phyloP scores from a whole-genome alignment of 1,140 invertebrate genomes.

The Plectrocnemia conspersa region DNA sequence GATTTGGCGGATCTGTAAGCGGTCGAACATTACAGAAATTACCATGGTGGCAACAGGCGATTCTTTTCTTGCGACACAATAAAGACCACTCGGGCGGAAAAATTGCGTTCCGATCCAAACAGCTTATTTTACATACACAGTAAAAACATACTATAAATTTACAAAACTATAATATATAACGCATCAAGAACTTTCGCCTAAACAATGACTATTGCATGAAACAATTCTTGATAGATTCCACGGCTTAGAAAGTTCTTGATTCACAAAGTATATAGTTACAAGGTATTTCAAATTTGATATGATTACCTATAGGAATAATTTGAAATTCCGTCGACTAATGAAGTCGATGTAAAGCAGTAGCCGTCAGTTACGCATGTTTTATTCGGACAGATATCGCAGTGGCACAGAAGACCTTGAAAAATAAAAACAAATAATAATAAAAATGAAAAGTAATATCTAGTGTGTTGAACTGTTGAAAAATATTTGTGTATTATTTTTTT shows the following conservation, averaged over 20 bases:
- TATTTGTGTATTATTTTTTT: no score
- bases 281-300: not conserved
- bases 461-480: not conserved
- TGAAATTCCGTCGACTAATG: slow-evolving; percentile 57
- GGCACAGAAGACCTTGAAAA: slow-evolving; percentile 62
- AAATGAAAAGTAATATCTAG: not conserved
- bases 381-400: slow-evolving; percentile 75
- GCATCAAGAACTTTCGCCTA: not conserved
- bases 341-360: slow-evolving; percentile 77
- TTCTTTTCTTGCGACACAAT: slow-evolving; percentile 52
- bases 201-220: not conserved
- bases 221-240: not conserved
- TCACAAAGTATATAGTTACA: not conserved
- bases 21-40: slow-evolving; percentile 62
- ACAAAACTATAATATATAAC: not conserved
- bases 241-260: not conserved
- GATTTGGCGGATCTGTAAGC: slow-evolving; percentile 41
- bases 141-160: not conserved
- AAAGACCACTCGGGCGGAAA: slow-evolving; percentile 68
- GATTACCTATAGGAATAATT: slow-evolving; percentile 69
- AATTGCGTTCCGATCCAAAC: slow-evolving; percentile 61
- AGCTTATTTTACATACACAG: slow-evolving; percentile 51
- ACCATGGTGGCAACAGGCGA: slow-evolving; percentile 55
- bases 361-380: slow-evolving; percentile 83
- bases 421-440: slow-evolving; percentile 7